Evolutionary conservation across 1,140 invertebrate genomes (phyloP).

Genomic region (Leptoteleia sp.): DNA sequence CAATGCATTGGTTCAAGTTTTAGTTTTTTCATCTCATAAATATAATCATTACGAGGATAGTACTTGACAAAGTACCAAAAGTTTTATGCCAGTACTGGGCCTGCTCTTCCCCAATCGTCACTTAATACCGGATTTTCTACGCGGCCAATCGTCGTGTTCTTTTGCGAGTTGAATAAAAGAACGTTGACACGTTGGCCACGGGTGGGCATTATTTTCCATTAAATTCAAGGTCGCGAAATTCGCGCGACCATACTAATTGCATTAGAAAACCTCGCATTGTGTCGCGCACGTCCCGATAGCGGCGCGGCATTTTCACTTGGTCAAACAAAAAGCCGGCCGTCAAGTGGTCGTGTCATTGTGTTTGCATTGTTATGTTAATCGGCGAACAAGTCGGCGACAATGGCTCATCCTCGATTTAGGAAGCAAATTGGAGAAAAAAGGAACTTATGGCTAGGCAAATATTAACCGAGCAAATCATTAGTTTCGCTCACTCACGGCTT

Average conservation of each 20-base stretch:
- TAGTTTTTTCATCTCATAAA: too few relatives aligned
- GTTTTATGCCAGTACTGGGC: too few relatives aligned
- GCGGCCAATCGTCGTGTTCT: too few relatives aligned
- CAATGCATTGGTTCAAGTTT: too few relatives aligned
- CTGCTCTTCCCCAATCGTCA: too few relatives aligned
- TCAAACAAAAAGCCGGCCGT: constrained; percentile 75
- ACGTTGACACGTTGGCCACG: constrained; percentile 22
- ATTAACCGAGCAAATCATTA: constrained; percentile 69
- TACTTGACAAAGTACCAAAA: too few relatives aligned
- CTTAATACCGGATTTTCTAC: too few relatives aligned
- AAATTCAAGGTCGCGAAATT: constrained; percentile 71
- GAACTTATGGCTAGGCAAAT: constrained; percentile 65
- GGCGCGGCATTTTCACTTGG: constrained; percentile 79
- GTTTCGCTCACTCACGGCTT: constrained; percentile 57
- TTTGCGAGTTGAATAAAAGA: too few relatives aligned
- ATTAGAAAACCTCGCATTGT: constrained; percentile 76
- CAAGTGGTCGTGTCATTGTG: constrained; percentile 76
- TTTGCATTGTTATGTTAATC: constrained; percentile 82
- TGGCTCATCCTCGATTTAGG: constrained; percentile 80
- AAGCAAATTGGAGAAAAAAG: constrained; percentile 73
- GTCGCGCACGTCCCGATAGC: constrained; percentile 52
- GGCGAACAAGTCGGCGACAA: constrained; percentile 76
- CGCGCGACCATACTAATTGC: constrained; percentile 74
- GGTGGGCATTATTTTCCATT: constrained; percentile 52
- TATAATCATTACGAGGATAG: too few relatives aligned